Base-by-base conservation (phyloP, 2,113 vertebrate species). In the Chloroceryle aenea region DNA sequence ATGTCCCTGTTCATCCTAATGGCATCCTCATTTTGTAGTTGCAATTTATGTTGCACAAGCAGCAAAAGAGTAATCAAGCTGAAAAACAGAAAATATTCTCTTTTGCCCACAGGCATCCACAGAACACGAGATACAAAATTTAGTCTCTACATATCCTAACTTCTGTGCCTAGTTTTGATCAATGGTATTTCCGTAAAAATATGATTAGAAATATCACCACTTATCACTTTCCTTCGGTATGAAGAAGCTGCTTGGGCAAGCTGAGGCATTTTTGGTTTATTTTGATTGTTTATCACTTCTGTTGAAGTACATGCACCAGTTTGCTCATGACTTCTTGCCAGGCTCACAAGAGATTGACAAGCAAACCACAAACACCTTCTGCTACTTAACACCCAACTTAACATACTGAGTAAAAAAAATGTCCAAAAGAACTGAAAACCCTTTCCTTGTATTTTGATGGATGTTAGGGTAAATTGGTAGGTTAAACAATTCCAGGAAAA, bases 361-460 rank as follows among this genome's bases (percentile, higher is more conserved):
- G 34, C 72, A 96, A 95, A 91, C 77, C 80, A 86, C 89, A 95
- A 95, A 96, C 56, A 90, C 88, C 74, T 86, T 80, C 74, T 72
- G 78, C 77, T 92, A 61, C 88, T 95, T 89, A 83, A 76, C 71
- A 47, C 71, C 38, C 88, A 81, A 73, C 58, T 56, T 78, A 84
- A 92, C 43, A 34, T 3, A 77, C 43, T 72, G 79, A 90, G 76
- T 40, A 95, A 77, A 83, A 89, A 93, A 96, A 25, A 14, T 2
- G 45, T 23, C 53, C 55, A 47, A 45, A 71, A 75, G 73, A 94
- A 85, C 55, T 53, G 55, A 63, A 92, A 87, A n/a, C 29, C 42
- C 43, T 72, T 76, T 48, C 58, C 47, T 62, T 66, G 32, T 21
- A 77, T 62, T 88, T 87, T 86, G 71, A 86, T 71, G 73, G 68